These are phyloP conservation scores for Eutrigla gurnardus DNA, from an alignment of 2,797 vertebrate genomes.

Conservation along the genomic window DNA sequence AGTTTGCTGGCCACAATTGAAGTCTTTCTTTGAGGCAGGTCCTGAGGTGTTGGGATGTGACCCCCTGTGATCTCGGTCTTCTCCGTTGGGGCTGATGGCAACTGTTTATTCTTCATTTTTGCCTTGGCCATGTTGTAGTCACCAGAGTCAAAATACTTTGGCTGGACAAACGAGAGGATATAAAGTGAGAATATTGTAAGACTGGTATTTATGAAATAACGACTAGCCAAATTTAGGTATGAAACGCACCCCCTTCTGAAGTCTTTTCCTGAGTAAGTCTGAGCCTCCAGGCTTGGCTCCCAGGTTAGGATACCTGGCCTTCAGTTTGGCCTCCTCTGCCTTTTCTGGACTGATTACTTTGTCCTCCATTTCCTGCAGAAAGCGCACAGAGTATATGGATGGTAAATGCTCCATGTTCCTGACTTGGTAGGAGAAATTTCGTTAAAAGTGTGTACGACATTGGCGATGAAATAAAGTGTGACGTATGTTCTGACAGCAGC, in stretches of 20 bases:
- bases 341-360: conserved; percentile 96
- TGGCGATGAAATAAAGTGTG: too few species aligned
- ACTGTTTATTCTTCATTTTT: conserved; percentile 98
- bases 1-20: conserved; percentile 98
- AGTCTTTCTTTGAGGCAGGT: conserved; percentile 97
- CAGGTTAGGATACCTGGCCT: conserved; percentile 94
- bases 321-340: conserved; percentile 96
- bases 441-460: background rate
- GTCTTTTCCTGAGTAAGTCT: conserved; percentile 95
- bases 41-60: conserved; percentile 99
- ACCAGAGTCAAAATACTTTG: conserved; percentile 99
- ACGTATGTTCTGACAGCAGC: background rate
- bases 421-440: background rate
- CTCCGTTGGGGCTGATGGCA: conserved; percentile 90
- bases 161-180: conserved; percentile 79
- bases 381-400: background rate
- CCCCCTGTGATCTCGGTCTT: conserved; percentile 97
- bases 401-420: background rate
- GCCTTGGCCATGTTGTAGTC: conserved; percentile 99
- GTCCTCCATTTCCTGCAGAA: conserved; percentile 94
- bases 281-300: conserved; percentile 95
- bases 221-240: background rate
- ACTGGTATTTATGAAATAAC: background rate
- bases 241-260: conserved; percentile 94
- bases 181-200: background rate